A percentile compares a stretch with the other conserved stretches of the same genome.
Evolutionary conservation across 2,797 vertebrate species (phyloP).

Genomic region (Poecile montanus): DNA sequence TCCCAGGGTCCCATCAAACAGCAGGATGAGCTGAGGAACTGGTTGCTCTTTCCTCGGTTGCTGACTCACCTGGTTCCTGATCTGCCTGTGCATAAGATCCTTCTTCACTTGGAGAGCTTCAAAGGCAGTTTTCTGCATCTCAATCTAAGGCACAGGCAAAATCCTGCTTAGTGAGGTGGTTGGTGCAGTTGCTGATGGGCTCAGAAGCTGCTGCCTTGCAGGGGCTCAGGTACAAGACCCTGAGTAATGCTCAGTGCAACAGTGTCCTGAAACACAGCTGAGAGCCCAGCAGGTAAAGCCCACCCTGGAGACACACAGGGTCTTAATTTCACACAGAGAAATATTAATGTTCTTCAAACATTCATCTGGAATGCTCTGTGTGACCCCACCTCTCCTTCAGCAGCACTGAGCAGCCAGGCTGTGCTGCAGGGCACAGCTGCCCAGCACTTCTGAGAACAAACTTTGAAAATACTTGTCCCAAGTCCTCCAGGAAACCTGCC

Average conservation of each 20-base stretch:
- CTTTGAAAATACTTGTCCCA: neutral
- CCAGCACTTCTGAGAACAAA: neutral
- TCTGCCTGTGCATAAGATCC: conserved; percentile 89
- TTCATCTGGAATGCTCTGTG: neutral
- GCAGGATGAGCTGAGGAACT: neutral
- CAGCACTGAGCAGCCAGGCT: neutral
- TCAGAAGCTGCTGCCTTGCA: neutral
- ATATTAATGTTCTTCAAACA: neutral
- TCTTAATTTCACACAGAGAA: neutral
- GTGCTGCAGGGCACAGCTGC: neutral
- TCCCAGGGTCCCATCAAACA: neutral
- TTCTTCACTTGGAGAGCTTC: conserved; percentile 94
- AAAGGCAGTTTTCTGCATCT: conserved; percentile 95
- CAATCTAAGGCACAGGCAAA: conserved; percentile 77
- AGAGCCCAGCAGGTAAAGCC: neutral
- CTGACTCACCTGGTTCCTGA: conserved; percentile 89
- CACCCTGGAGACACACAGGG: neutral
- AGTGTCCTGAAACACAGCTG: neutral
- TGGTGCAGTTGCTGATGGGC: neutral
- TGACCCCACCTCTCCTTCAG: neutral
- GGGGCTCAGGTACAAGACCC: neutral
- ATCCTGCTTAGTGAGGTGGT: neutral
- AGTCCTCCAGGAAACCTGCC: neutral
- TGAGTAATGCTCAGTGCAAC: neutral
- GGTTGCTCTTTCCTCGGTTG: neutral